Evolutionary conservation across 2,888 invertebrate species (phyloP).

Genomic region (Philonicus albiceps): DNA sequence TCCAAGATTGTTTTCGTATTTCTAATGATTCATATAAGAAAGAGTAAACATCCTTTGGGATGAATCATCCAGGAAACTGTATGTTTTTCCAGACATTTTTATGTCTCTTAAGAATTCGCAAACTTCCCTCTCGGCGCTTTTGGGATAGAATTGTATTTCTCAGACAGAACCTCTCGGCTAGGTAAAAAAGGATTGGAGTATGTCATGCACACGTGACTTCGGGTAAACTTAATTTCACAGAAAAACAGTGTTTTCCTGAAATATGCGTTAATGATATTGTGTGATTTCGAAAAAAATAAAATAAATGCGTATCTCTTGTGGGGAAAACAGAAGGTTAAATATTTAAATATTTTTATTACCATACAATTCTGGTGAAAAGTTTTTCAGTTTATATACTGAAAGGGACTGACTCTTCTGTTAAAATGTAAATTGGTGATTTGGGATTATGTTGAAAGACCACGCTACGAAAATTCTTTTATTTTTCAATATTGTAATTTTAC

Average conservation of each 20-base stretch:
- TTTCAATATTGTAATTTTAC: not conserved
- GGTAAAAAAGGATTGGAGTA: not conserved
- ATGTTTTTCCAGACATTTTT: slow-evolving; percentile 25
- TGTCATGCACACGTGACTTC: not conserved
- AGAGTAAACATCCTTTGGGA: slow-evolving; percentile 20
- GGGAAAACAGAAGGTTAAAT: not conserved
- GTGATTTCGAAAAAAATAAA: not conserved
- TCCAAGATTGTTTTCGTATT: slow-evolving; percentile 6
- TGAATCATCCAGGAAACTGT: slow-evolving; percentile 29
- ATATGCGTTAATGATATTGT: not conserved
- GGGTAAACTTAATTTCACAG: not conserved
- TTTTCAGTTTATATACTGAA: not conserved
- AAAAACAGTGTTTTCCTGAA: not conserved
- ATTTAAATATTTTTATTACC: not conserved
- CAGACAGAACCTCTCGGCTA: not conserved
- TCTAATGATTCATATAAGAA: slow-evolving; percentile 26
- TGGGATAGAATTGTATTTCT: not conserved
- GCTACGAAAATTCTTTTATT: not conserved
- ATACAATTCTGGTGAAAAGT: not conserved
- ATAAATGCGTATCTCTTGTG: not conserved
- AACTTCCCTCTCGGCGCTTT: not conserved
- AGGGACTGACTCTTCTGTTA: not conserved
- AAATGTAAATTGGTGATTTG: not conserved
- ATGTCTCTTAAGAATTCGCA: not conserved
- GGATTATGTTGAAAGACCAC: not conserved